A percentile compares a stretch with the other conserved stretches of the same genome.
phyloP scores from a whole-genome alignment of 1,140 invertebrate genomes.

The Drosophila pseudoananassae region DNA sequence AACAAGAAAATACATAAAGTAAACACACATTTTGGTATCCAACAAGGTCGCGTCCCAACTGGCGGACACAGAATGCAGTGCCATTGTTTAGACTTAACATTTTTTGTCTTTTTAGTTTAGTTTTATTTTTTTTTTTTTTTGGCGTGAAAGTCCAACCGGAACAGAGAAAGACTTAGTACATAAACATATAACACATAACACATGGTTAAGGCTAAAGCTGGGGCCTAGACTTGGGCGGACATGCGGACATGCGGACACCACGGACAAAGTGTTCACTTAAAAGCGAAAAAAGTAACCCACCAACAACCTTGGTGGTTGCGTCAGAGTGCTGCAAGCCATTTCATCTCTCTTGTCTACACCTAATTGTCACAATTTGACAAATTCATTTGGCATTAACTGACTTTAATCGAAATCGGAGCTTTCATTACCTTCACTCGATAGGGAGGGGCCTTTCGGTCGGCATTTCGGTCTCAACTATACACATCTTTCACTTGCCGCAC shows the following conservation, averaged over 20 bases:
- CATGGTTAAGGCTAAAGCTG: background rate
- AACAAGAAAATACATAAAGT: conserved; percentile 28
- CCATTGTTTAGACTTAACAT: conserved; percentile 53
- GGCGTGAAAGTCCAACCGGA: conserved; percentile 68
- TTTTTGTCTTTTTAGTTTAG: background rate
- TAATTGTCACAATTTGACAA: conserved; percentile 77
- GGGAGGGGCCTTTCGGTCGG: background rate
- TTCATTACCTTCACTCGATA: conserved; percentile 52
- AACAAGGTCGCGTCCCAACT: conserved; percentile 53
- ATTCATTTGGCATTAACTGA: conserved; percentile 67
- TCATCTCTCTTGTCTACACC: conserved; percentile 43
- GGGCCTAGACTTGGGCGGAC: background rate
- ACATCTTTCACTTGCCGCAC: conserved; percentile 66
- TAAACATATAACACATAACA: conserved; percentile 19
- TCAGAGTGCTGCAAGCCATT: conserved; percentile 28
- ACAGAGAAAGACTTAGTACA: conserved; percentile 42
- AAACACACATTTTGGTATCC: conserved; percentile 8
- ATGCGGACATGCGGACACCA: background rate
- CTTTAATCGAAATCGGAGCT: conserved; percentile 36
- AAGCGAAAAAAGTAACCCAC: background rate
- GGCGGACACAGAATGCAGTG: conserved; percentile 57
- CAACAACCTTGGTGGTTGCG: conserved; percentile 64
- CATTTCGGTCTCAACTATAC: conserved; percentile 9
- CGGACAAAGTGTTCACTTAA: background rate
- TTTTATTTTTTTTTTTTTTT: conserved; percentile 17